Evolutionary conservation across 2,113 vertebrate genomes (phyloP), one percentile per base, ranked within the genome.

Genomic region (Cryptotis parvus): DNA sequence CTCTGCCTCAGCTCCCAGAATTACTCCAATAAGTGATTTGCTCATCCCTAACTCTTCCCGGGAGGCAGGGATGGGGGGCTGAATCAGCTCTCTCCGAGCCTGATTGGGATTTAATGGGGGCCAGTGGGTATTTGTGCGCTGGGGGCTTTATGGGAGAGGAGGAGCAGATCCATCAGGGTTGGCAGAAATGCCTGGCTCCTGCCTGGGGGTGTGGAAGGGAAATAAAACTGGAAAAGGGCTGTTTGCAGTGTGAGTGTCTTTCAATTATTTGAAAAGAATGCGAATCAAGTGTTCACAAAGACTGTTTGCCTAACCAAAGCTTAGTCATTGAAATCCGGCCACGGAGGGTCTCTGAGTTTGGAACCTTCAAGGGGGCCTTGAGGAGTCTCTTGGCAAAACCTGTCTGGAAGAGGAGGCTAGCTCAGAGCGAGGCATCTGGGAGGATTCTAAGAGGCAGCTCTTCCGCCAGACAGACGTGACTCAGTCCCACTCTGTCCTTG

Each of bases 21-120:
- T 96, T 95, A 96, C 94, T 96, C 94, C 94, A 95, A 84, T 94
- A 96, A 96, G 94, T 93, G 90, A 92, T 90, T 74, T 94, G 86
- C 88, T 96, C 95, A 95, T 95, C 91, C 94, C 88, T 83, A 91
- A 76, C 88, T 94, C 92, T 96, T 94, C 91, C 91, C 9, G 20
- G 85, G 72, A 84, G 68, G 73, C 37, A 37, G 35, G 37, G 76
- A 45, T 16, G 20, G 68, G 68, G 68, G 49, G 39, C 83, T 96
- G 96, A 96, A 90, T 94, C 95, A 91, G 82, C 79, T 91, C n/a
- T 79, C 85, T 94, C 89, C 27, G 58, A 94, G 89, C 49, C 27
- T 95, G 91, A 96, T 94, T 94, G 92, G 90, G 80, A 96, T 94
- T 94, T 96, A 95, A 96, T 94, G 76, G 73, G 37, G 88, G 82